Conservation (phyloP, 1,140 invertebrate species). For the Onthophagus taurus region DNA sequence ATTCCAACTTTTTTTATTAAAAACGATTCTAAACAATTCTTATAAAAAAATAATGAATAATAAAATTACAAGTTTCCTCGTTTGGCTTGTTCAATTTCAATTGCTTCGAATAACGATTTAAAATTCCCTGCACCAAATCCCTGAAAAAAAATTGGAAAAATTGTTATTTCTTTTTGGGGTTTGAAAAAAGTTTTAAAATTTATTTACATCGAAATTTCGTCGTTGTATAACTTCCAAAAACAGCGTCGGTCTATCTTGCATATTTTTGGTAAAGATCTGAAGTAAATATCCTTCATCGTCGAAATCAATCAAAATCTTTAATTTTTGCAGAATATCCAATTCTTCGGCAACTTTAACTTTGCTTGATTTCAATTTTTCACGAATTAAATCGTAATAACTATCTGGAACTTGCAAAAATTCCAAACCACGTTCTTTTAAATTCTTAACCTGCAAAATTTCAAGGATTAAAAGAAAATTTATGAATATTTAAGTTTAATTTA, state of each 20-base stretch:
- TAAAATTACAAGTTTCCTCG: conserved; percentile 92
- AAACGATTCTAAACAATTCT: too few relatives aligned
- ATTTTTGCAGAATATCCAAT: conserved; percentile 63
- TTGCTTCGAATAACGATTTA: conserved; percentile 95
- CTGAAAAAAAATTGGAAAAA: too few relatives aligned
- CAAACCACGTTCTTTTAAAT: conserved; percentile 72
- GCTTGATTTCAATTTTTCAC: conserved; percentile 64
- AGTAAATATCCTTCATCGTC: conserved; percentile 96
- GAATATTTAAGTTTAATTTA: conserved; percentile 43
- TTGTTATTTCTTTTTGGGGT: too few relatives aligned
- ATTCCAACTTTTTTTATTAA: too few relatives aligned
- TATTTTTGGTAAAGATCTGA: conserved; percentile 97
- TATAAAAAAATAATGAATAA: too few relatives aligned
- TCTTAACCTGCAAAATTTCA: too few relatives aligned
- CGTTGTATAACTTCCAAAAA: conserved; percentile 98
- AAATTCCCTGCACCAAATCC: conserved; percentile 99
- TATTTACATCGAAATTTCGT: conserved; percentile 89
- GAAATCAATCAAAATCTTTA: conserved; percentile 94
- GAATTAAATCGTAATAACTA: conserved; percentile 82
- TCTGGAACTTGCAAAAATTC: conserved; percentile 87
- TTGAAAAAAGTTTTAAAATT: too few relatives aligned
- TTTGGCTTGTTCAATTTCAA: conserved; percentile 92
- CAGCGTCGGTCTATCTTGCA: conserved; percentile 94
- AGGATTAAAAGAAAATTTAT: too few relatives aligned
- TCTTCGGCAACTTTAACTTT: conserved; percentile 81